Percentiles rank a stretch among this genome's conserved stretches.
Evolutionary conservation across 2,113 vertebrate species (phyloP).

Genomic region (Marmota monax): DNA sequence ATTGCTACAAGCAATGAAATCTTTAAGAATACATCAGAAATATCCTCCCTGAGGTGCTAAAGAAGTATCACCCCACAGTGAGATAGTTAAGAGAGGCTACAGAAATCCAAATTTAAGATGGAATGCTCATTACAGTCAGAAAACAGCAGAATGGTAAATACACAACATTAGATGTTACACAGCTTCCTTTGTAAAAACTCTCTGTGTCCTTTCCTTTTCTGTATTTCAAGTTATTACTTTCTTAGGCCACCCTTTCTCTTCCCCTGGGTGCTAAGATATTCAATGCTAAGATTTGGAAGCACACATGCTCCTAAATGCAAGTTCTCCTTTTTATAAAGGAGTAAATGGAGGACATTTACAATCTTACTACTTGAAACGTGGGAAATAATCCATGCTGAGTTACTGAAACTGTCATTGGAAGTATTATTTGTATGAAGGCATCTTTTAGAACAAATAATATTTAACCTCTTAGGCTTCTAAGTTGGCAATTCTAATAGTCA

Average conservation of each 20-base stretch:
- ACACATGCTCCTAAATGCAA: not conserved
- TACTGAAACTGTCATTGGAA: constrained; percentile 23
- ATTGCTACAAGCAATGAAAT: constrained; percentile 1
- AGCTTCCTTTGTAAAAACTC: not conserved
- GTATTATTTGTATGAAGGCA: not conserved
- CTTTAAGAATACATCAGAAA: not conserved
- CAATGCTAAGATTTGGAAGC: not conserved
- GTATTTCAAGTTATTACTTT: not conserved
- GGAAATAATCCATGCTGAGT: not conserved
- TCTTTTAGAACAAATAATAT: not conserved
- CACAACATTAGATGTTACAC: not conserved
- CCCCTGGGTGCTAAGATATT: not conserved
- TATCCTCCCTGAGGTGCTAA: not conserved
- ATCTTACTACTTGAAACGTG: not conserved
- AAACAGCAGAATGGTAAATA: not conserved
- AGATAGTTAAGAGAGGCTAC: constrained; percentile 1
- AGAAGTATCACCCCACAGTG: not conserved
- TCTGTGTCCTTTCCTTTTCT: not conserved
- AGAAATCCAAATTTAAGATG: constrained; percentile 22
- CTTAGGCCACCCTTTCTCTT: not conserved
- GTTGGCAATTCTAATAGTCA: not conserved
- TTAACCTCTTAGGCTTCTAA: not conserved
- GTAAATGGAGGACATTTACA: not conserved
- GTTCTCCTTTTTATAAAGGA: not conserved
- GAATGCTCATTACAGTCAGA: not conserved